Evolutionary conservation across 2,113 vertebrate species (phyloP), one percentile per base, ranked within the genome.

Genomic region (Ondatra zibethicus): DNA sequence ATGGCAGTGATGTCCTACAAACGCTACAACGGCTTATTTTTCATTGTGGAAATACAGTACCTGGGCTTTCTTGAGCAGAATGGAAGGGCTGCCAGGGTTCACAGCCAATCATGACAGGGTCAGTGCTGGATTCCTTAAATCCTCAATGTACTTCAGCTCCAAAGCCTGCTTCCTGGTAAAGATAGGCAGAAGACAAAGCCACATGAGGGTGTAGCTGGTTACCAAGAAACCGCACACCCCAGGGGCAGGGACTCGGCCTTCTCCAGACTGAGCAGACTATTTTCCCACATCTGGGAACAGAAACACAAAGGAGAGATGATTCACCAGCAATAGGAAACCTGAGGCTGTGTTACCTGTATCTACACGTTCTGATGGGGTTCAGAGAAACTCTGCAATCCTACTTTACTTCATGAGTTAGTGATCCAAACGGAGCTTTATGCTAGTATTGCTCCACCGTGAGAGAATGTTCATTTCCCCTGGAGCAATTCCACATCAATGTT

Each of bases 211-310:
- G 42, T 21, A 47, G 14, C 33, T 45, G 13, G 81, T 97, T 95
- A 92, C 85, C 92, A 88, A 33, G 93, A 95, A 96, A 95, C 94
- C 86, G 95, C 42, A 58, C 7, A 16, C 66, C 61, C 70, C 47
- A 14, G 3, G 7, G 73, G 42, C 36, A 85, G 87, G 23, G 58
- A 87, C 27, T 0, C 1, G 1, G n/a, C 3, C 92, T 91, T 88
- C 92, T 68, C 78, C 75, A 88, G 72, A 42, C 27, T 50, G 61
- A 88, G 65, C 19, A n/a, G 63, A 75, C 33, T 88, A 50, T 33
- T 82, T 92, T 73, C 58, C 65, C 68, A 76, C 92, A 86, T 66
- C 63, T 94, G 92, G 88, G 94, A 96, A 77, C 13, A 96, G 76
- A 93, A 66, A 96, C 52, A 63, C 45, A 52, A 65, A 55, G 52